Evolutionary conservation across 2,888 invertebrate genomes (phyloP), one percentile per base, ranked within the genome.

Genomic region (Melanophora roralis): DNA sequence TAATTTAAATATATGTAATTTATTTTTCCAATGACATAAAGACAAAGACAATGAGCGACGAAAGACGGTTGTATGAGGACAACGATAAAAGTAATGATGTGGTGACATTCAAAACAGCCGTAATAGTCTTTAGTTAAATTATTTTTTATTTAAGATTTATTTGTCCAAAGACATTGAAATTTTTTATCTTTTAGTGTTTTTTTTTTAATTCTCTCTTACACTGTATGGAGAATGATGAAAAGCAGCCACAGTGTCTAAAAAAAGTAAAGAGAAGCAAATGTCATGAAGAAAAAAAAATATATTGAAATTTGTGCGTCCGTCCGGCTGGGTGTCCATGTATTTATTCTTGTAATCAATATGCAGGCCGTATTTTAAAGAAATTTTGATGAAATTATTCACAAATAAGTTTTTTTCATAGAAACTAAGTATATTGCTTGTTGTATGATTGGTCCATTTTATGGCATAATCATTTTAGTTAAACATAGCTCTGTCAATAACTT

Each of bases 1-100:
- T 71, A 71, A 77, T 65, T 71, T 77, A 57, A 64, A 59, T 49
- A 43, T 49, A 51, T n/a, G n/a, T n/a, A n/a, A n/a, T 57, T 77
- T 77, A 71, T 45, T 3, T 5, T 69, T 51, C 65, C 8, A 64
- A 76, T 64, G 40, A 36, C 32, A 57, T 69, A 40, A 57, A 72
- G 51, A 45, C 53, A 64, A 53, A 36, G 36, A 36, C 34, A 38
- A 27, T 45, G 27, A 8, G n/a, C n/a, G n/a, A n/a, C n/a, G n/a
- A n/a, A n/a, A n/a, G n/a, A n/a, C 51, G 21, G 38, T 7, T 38
- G 40, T 21, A 12, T n/a, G 23, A 8, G n/a, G 12, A 40, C 2
- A 43, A 45, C 21, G 19, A 16, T 47, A 5, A 57, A 3, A 27
- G 27, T 32, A 19, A 57, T 43, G 14, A 34, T 51, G 62, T 40